Percentiles rank a stretch among this genome's conserved stretches.
Conservation (phyloP, 1,140 invertebrate species). For the Coenobita brevimanus region DNA sequence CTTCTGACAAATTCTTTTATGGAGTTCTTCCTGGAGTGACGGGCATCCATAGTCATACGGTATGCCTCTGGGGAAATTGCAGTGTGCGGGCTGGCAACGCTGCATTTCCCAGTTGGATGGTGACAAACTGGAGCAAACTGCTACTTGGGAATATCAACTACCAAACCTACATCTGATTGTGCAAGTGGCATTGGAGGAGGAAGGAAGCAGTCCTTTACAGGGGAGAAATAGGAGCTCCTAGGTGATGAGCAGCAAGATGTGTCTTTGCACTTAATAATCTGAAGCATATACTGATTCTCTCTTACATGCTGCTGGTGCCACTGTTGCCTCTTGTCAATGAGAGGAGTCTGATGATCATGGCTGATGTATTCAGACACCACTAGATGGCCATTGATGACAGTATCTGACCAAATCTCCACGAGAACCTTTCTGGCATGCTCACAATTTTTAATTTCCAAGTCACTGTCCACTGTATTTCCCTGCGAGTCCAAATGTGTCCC, state of each 20-base stretch:
- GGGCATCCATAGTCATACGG: no score
- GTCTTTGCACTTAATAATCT: no score
- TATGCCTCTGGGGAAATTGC: constrained; percentile 9
- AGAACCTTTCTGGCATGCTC: not conserved
- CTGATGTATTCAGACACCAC: constrained; percentile 1
- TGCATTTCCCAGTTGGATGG: constrained; percentile 1
- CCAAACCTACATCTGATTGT: no score
- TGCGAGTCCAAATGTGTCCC: constrained; percentile 73
- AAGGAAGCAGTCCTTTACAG: no score
- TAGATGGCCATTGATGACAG: not conserved
- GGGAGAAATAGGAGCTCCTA: no score
- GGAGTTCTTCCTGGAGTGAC: not conserved
- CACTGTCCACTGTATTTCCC: constrained; percentile 71
- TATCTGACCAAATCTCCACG: no score
- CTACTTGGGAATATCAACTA: not conserved
- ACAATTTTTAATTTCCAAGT: constrained; percentile 72
- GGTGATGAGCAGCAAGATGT: no score
- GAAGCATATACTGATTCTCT: constrained; percentile 14
- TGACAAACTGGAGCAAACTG: constrained; percentile 15
- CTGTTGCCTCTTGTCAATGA: not conserved
- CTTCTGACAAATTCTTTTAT: constrained; percentile 14
- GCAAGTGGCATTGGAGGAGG: no score
- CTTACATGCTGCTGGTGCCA: constrained; percentile 3
- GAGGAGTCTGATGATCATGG: not conserved
- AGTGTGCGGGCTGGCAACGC: not conserved